Evolutionary conservation across 1,140 invertebrate species (phyloP).

Genomic region (Drosophila mayri): DNA sequence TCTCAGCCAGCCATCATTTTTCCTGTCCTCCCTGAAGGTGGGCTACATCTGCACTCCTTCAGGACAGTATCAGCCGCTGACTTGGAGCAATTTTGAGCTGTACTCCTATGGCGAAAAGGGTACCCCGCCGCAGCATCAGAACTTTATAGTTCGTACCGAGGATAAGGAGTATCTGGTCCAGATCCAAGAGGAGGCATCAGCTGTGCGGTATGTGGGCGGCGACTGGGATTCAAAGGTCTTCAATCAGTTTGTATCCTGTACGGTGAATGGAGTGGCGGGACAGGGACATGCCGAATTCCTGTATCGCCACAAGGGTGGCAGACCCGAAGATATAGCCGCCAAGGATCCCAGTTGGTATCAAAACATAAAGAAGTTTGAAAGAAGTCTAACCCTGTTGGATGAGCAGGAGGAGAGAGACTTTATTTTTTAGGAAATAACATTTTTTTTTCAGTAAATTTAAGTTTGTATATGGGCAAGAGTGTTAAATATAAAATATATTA

Average conservation of each 20-base stretch:
- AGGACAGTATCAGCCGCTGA: slow-evolving; percentile 70
- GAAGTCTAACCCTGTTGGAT: slow-evolving; percentile 60
- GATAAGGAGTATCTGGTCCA: slow-evolving; percentile 68
- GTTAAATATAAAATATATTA: slow-evolving; percentile 7
- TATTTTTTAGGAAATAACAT: slow-evolving; percentile 46
- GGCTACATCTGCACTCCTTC: slow-evolving; percentile 66
- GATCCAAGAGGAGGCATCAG: slow-evolving; percentile 59
- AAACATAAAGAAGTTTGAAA: slow-evolving; percentile 67
- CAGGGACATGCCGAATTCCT: slow-evolving; percentile 79
- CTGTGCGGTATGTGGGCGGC: slow-evolving; percentile 71
- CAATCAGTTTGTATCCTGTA: slow-evolving; percentile 79
- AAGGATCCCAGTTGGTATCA: slow-evolving; percentile 78
- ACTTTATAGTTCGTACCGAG: slow-evolving; percentile 73
- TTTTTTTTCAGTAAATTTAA: slow-evolving; percentile 6
- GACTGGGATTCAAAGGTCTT: slow-evolving; percentile 82
- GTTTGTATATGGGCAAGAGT: slow-evolving; percentile 1
- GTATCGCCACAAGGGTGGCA: slow-evolving; percentile 63
- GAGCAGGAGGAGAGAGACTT: slow-evolving; percentile 52
- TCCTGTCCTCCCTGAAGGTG: slow-evolving; percentile 77
- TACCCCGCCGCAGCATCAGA: slow-evolving; percentile 72
- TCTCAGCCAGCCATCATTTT: slow-evolving; percentile 79
- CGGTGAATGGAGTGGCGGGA: slow-evolving; percentile 71
- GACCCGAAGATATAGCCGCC: slow-evolving; percentile 52
- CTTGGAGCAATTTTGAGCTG: slow-evolving; percentile 74
- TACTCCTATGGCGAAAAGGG: slow-evolving; percentile 81